Conservation (phyloP, 2,888 invertebrate species). For the Eupithecia tripunctaria region DNA sequence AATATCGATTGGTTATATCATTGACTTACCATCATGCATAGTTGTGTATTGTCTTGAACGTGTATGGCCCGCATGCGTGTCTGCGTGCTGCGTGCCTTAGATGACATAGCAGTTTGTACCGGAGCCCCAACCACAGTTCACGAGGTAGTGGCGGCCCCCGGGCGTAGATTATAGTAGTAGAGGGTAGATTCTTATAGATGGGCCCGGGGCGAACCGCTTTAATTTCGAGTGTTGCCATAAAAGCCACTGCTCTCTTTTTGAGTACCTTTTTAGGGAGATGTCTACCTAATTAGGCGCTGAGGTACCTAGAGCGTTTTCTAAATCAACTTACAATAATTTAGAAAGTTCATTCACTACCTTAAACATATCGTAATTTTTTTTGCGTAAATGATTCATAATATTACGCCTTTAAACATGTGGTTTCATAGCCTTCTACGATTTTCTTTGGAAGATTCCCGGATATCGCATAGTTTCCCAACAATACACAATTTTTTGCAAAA, state of each 20-base stretch:
- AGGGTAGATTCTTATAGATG: constrained; percentile 10
- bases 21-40: neutral
- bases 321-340: too few relatives aligned
- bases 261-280: neutral
- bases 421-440: neutral
- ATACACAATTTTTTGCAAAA: too few relatives aligned
- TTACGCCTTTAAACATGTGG: neutral
- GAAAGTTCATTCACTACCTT: too few relatives aligned
- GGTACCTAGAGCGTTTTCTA: neutral
- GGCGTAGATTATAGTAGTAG: constrained; percentile 13
- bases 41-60: neutral
- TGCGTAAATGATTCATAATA: too few relatives aligned
- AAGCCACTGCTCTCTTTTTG: neutral
- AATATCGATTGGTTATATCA: neutral
- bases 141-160: constrained; percentile 13
- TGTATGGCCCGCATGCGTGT: neutral
- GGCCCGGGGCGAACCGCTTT: constrained; percentile 9
- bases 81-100: constrained; percentile 23
- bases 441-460: neutral
- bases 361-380: too few relatives aligned
- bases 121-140: constrained; percentile 5
- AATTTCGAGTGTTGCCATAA: constrained; percentile 14
- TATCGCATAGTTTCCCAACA: too few relatives aligned
- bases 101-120: constrained; percentile 29
- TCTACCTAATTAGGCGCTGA: neutral